Base-by-base conservation (phyloP, 2,797 vertebrate genomes). In the Sternarchorhynchus goeldii region DNA sequence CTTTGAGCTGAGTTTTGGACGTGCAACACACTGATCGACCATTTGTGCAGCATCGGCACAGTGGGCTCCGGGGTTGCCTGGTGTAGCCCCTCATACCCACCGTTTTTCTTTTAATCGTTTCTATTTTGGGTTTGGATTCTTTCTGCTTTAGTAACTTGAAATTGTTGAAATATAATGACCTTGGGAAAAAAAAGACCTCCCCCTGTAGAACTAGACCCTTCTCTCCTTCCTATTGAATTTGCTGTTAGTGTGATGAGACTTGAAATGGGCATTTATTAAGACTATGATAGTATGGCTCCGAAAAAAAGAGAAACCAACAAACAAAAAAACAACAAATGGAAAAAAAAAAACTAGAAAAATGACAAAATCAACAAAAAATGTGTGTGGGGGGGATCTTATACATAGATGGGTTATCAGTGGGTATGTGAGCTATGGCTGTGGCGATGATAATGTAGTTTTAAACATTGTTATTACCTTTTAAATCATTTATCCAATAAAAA, bases 401-500 rank as follows among this genome's bases (percentile, higher is more conserved):
- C 91, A 91, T 91, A 87, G 88, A 93, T 93, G 94, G 95, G 92
- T 95, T 96, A 94, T 95, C 92, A 92, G 89, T 94, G 94, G 95
- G 92, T 96, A 94, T 96, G 95, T 96, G 96, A 95, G 95, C 93
- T 94, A 95, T 95, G 95, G 94, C 94, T 97, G 95, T 98, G 96
- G 95, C 83, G 92, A 95, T 95, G 94, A 97, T 95, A 95, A 95
- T 96, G 96, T 98, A 97, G 97, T 98, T 98, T 98, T 96, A 97
- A 98, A 98, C 95, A 95, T 95, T 98, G 96, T 98, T 96, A 96
- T 95, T 97, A 97, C 94, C 93, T 97, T 99, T 97, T 96, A 97
- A 92, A 96, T 96, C 95, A 97, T 97, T 97, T 98, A 99, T 97
- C 95, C 97, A 98, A 98, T 98, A 99, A 98, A 98, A 94, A 88